Evolutionary conservation across 2,888 invertebrate genomes (phyloP), one percentile per base, ranked within the genome.

Genomic region (Trichogramma dendrolimi): DNA sequence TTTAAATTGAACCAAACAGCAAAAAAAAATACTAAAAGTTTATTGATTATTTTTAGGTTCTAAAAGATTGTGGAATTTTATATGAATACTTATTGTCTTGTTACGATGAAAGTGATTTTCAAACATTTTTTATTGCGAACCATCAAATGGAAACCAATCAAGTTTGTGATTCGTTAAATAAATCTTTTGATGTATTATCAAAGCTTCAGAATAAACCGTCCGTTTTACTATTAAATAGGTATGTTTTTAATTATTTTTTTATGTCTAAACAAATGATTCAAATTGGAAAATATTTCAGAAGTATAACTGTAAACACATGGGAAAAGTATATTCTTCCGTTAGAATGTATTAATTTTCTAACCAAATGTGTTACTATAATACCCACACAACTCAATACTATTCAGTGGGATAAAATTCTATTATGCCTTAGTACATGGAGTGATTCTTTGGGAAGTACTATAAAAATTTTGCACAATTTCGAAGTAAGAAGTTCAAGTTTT

Each of bases 391-490:
- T 83, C 65, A 76, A 79, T 5, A 67, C 80, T 43, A 77, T 81
- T 66, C 84, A 86, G 69, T 92, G 92, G 91, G 92, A 92, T 81
- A 87, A 88, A 73, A 80, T 86, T 68, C 82, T 88, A 67, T 86
- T 92, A 74, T 83, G 87, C 58, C 78, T 90, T 42, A 86, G 87
- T 63, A 85, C 87, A 11, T 87, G 92, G 86, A 80, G 87, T 49
- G 74, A 83, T 74, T 83, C 84, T 68, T 68, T 86, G 69, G 72
- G 77, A 74, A 79, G 80, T 76, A 77, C 79, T 4, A 69, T 69
- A 63, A 40, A 66, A 14, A 65, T 77, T 63, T 83, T 81, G 27
- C 27, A 27, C 27, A 27, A 27, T 27, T 27, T 27, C 27, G 27
- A 27, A 27, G 27, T 27, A 27, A 27, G 27, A 27, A 27, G 27